phyloP scores from a whole-genome alignment of 92 coral and sea anemone genomes.

The Nematostella vectensis region DNA sequence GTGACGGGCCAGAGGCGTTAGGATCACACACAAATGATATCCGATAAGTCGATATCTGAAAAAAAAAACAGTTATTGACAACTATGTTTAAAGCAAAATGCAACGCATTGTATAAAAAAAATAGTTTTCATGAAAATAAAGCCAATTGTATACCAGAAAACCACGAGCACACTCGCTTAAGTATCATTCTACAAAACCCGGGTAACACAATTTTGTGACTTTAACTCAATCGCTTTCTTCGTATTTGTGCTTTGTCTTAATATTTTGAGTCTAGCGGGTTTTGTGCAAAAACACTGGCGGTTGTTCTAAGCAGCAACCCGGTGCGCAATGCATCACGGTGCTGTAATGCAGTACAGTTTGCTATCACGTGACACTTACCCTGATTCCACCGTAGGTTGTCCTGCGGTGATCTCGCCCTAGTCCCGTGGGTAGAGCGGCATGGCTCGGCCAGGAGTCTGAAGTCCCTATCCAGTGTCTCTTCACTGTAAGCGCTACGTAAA shows the following conservation, averaged over 20 bases:
- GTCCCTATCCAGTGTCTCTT: neutral
- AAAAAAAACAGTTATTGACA: neutral
- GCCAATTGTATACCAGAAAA: neutral
- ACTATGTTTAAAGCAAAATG: neutral
- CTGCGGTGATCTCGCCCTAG: neutral
- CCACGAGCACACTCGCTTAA: no score
- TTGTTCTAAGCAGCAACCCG: no score
- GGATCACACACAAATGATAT: constrained; percentile 9
- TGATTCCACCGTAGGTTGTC: neutral
- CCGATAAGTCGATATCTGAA: constrained; percentile 11
- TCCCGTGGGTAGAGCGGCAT: no score
- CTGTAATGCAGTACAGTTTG: neutral
- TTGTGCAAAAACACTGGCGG: no score
- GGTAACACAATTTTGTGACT: no score
- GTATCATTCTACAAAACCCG: no score
- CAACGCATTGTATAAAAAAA: no score
- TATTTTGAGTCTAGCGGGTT: no score
- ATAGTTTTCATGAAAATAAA: neutral
- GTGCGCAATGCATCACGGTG: neutral
- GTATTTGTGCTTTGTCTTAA: no score
- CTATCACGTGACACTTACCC: constrained; percentile 1
- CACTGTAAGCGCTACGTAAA: neutral
- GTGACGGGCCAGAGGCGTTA: no score
- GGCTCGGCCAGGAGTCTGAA: no score
- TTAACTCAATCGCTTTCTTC: no score